These are phyloP conservation scores for Drosophila santomea DNA, from an alignment of 1,140 invertebrate genomes.

Conservation along the genomic window DNA sequence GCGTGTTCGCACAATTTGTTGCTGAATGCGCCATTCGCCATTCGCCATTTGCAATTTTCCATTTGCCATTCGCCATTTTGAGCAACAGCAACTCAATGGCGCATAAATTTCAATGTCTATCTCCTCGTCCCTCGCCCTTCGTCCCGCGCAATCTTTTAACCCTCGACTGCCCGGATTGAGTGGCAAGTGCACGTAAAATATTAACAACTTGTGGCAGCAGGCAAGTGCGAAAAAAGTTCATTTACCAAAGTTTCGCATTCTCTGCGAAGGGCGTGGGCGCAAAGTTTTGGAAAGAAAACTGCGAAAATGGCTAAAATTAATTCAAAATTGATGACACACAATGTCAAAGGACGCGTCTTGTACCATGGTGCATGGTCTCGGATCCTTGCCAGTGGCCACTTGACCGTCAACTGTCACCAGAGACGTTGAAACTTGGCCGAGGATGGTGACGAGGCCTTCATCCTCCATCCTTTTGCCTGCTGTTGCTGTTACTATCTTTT, in stretches of 20 bases:
- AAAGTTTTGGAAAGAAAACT: constrained; percentile 55
- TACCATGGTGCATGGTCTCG: constrained; percentile 23
- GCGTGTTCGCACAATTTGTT: constrained; percentile 71
- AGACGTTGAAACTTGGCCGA: constrained; percentile 45
- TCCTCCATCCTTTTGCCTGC: constrained; percentile 1
- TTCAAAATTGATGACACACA: constrained; percentile 77
- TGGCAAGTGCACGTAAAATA: constrained; percentile 74
- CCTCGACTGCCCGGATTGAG: constrained; percentile 39
- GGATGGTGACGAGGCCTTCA: constrained; percentile 24
- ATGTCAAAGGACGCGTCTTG: constrained; percentile 65
- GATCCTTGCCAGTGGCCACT: constrained; percentile 68
- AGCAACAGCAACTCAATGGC: constrained; percentile 55
- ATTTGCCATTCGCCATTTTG: constrained; percentile 24
- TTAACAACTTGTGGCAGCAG: constrained; percentile 46
- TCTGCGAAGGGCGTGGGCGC: constrained; percentile 1
- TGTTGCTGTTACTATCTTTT: constrained; percentile 31
- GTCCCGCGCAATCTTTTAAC: background rate
- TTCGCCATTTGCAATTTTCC: constrained; percentile 29
- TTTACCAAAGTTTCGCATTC: constrained; percentile 40
- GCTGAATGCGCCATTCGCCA: constrained; percentile 56
- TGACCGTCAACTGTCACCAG: constrained; percentile 76
- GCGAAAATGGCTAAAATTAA: constrained; percentile 75
- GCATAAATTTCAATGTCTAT: constrained; percentile 64
- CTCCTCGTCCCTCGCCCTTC: background rate
- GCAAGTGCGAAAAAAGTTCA: constrained; percentile 48